phyloP scores from a whole-genome alignment of 1,140 invertebrate species.

The Trachymyrmex cornetzi region DNA sequence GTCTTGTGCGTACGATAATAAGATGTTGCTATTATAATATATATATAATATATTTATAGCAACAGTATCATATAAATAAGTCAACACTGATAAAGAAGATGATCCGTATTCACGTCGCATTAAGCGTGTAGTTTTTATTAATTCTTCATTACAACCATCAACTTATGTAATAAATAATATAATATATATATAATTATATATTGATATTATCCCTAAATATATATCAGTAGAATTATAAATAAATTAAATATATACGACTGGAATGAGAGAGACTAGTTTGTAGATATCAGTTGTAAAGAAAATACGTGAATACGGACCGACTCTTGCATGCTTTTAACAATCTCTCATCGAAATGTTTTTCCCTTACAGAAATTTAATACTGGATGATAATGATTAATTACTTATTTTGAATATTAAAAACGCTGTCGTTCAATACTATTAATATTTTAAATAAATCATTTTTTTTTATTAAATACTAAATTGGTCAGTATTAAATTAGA shows the following conservation, averaged over 20 bases:
- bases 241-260: conserved; percentile 13
- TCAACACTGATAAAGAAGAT: background rate
- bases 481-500: too few relatives aligned
- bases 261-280: conserved; percentile 20
- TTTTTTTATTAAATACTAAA: too few relatives aligned
- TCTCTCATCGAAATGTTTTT: background rate
- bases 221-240: background rate
- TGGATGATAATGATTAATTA: too few relatives aligned
- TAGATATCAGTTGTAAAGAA: background rate
- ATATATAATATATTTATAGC: conserved; percentile 21
- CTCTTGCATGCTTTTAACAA: conserved; percentile 16
- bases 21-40: background rate
- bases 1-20: conserved; percentile 29
- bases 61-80: conserved; percentile 26
- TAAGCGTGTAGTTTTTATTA: conserved; percentile 15
- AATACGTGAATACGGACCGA: conserved; percentile 26
- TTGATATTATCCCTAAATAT: background rate
- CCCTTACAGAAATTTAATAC: too few relatives aligned
- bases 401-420: too few relatives aligned
- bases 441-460: too few relatives aligned
- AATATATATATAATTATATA: background rate
- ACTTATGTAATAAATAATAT: conserved; percentile 20
- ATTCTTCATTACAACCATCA: conserved; percentile 19
- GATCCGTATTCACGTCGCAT: conserved; percentile 57
- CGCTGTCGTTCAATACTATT: too few relatives aligned